Base-by-base conservation (phyloP, 2,888 invertebrate species). In the Mythimna lalbum region DNA sequence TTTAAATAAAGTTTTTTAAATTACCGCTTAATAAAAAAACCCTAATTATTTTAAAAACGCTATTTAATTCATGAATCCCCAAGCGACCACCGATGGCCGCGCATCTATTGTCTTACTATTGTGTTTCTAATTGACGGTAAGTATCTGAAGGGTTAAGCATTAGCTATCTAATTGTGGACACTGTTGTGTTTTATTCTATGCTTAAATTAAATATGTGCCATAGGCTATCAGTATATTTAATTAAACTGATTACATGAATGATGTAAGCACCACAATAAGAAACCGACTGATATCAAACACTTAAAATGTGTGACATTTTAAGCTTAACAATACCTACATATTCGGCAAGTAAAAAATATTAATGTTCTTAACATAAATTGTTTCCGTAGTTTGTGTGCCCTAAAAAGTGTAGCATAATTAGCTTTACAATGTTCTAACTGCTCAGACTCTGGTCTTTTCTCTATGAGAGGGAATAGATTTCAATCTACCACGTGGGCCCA, bases 191-290 rank as follows among this genome's bases (percentile, higher is more conserved):
- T 63, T 49, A 70, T 56, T 53, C 4, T 43, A 63, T 55, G 62
- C 43, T 66, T 62, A 66, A 82, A 72, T 82, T 79, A 79, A 81
- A 77, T 74, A 66, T 64, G 47, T 70, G 53, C 19, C 53, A 63
- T 61, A 80, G 66, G 70, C 69, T 75, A 77, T 75, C 72, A 69
- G 50, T 50, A 14, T 59, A 78, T 71, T 67, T 63, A 71, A 56
- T 72, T 6, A 69, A 76, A 73, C 76, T 52, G 33, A 76, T 61
- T 63, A 63, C 43, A 19, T 52, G n/a, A 60, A 67, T 76, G 71
- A 79, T 74, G 71, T 73, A 67, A 47, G n/a, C 19, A 76, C 12
- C n/a, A 53, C 36, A 55, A 57, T 33, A 56, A 69, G 27, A 63
- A 65, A 69, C 70, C 64, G 43, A 52, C 70, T 67, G 43, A 52